Evolutionary conservation across 2,888 invertebrate species (phyloP).

Genomic region (Conomelus anceps): DNA sequence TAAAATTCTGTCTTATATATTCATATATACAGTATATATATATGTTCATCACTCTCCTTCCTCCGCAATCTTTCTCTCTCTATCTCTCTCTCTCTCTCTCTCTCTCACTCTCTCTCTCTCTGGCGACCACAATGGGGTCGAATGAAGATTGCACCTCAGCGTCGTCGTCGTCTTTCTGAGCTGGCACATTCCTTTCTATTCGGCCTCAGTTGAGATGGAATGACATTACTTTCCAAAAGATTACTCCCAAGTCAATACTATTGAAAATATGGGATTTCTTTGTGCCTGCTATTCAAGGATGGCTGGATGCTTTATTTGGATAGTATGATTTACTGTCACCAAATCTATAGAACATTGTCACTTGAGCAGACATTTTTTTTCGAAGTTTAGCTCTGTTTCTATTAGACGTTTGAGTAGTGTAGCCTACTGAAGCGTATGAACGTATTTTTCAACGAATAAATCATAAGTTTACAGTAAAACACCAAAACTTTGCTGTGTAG

Average conservation of each 20-base stretch:
- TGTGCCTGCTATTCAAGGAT: neutral
- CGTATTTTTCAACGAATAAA: too few relatives aligned
- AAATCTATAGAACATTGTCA: neutral
- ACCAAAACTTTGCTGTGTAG: too few relatives aligned
- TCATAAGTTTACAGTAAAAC: too few relatives aligned
- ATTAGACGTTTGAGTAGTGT: too few relatives aligned
- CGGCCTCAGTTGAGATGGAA: neutral
- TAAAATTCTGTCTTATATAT: too few relatives aligned
- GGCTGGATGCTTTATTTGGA: neutral
- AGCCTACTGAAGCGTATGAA: too few relatives aligned
- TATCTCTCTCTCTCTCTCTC: neutral
- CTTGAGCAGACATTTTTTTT: too few relatives aligned
- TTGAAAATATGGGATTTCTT: neutral
- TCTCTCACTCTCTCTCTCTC: neutral
- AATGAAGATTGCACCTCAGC: neutral
- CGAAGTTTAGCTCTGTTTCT: too few relatives aligned
- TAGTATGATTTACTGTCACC: neutral
- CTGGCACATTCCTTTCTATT: neutral
- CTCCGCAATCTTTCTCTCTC: neutral
- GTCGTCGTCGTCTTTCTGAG: neutral
- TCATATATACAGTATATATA: too few relatives aligned
- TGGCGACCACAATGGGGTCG: neutral
- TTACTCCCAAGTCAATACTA: neutral
- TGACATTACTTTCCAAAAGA: neutral
- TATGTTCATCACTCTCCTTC: neutral